phyloP scores from a whole-genome alignment of 1,140 invertebrate species.

The Pentalonia nigronervosa region DNA sequence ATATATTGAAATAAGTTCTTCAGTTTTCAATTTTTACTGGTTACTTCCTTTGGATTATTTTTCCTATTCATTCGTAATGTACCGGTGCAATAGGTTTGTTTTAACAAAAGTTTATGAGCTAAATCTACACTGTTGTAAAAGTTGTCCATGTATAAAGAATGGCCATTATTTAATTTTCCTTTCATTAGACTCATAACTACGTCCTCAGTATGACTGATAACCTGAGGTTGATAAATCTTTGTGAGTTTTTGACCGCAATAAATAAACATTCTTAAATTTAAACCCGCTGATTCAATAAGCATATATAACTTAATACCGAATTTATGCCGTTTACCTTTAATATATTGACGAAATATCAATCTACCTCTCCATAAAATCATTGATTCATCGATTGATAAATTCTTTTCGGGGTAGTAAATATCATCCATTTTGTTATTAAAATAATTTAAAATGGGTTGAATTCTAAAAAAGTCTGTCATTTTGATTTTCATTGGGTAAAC shows the following conservation, averaged over 20 bases:
- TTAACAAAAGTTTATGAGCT: neutral
- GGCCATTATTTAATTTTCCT: neutral
- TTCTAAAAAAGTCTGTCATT: neutral
- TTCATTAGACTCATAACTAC: neutral
- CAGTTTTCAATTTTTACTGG: constrained; percentile 21
- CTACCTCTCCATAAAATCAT: constrained; percentile 18
- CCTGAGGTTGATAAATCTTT: neutral
- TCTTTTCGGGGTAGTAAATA: constrained; percentile 2
- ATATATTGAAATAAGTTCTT: constrained; percentile 19
- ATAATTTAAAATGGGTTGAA: neutral
- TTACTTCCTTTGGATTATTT: constrained; percentile 8
- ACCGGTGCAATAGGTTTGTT: constrained; percentile 6
- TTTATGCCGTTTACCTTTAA: neutral
- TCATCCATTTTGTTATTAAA: neutral
- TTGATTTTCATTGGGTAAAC: neutral
- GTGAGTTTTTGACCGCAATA: neutral
- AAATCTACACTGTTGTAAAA: constrained; percentile 19
- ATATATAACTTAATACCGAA: neutral
- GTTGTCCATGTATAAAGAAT: constrained; percentile 26
- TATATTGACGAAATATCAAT: constrained; percentile 49
- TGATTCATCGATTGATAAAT: constrained; percentile 20
- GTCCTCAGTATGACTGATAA: constrained; percentile 13
- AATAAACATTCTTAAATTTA: constrained; percentile 17
- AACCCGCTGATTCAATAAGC: constrained; percentile 3
- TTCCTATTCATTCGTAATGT: neutral